A percentile compares a stretch with the other conserved stretches of the same genome.
phyloP scores from a whole-genome alignment of 1,140 invertebrate genomes.

The Scaptomyza montana region DNA sequence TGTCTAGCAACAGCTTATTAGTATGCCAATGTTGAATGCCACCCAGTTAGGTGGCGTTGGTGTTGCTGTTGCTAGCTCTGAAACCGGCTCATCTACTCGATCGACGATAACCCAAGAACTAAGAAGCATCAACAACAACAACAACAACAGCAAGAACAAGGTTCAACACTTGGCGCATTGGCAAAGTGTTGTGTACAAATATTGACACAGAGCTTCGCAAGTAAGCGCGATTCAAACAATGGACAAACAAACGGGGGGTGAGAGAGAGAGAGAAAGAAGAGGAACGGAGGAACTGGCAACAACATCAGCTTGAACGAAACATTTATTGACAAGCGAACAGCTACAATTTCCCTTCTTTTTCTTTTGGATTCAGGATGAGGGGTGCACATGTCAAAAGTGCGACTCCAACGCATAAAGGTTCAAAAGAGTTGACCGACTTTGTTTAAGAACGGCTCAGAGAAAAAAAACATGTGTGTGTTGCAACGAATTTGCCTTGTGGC shows the following conservation, averaged over 20 bases:
- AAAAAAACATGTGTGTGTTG: slow-evolving; percentile 24
- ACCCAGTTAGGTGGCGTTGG: slow-evolving; percentile 18
- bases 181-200: slow-evolving; percentile 79
- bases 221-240: slow-evolving; percentile 80
- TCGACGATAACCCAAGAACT: slow-evolving; percentile 2
- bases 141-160: slow-evolving; percentile 16
- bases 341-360: slow-evolving; percentile 43
- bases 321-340: slow-evolving; percentile 40
- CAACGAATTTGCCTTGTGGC: slow-evolving; percentile 9
- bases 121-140: background rate
- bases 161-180: slow-evolving; percentile 71
- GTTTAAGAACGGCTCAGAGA: slow-evolving; percentile 64
- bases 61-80: slow-evolving; percentile 2
- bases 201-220: slow-evolving; percentile 77
- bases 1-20: slow-evolving; percentile 25
- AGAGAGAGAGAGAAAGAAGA: background rate
- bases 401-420: slow-evolving; percentile 40
- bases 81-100: background rate
- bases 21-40: slow-evolving; percentile 39
- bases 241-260: slow-evolving; percentile 65
- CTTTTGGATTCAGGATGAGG: slow-evolving; percentile 6
- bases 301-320: slow-evolving; percentile 18
- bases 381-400: slow-evolving; percentile 41
- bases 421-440: slow-evolving; percentile 62
- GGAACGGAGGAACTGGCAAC: slow-evolving; percentile 40